A percentile compares a stretch with the other conserved stretches of the same genome.
Evolutionary conservation across 2,113 vertebrate genomes (phyloP).

Genomic region (Atlantisia rogersi): DNA sequence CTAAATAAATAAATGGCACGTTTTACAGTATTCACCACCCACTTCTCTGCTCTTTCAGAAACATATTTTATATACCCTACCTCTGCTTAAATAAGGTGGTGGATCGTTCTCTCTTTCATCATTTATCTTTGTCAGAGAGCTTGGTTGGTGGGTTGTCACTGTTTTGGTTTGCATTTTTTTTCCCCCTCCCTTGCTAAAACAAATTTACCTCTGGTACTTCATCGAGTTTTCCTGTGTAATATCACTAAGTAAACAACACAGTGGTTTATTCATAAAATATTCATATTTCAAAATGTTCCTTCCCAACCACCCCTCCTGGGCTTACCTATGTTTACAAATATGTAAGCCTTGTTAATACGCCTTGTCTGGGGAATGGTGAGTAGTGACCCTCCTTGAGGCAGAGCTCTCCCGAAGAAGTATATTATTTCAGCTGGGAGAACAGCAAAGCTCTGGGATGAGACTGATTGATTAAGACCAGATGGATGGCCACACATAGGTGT

Average conservation of each 20-base stretch:
- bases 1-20: constrained; percentile 81
- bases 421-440: constrained; percentile 92
- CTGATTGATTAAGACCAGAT: constrained; percentile 95
- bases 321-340: constrained; percentile 77
- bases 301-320: constrained; percentile 46
- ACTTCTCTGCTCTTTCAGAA: constrained; percentile 74
- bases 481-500: constrained; percentile 88
- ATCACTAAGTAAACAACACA: constrained; percentile 64
- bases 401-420: constrained; percentile 74
- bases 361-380: constrained; percentile 57
- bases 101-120: constrained; percentile 41
- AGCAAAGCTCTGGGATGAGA: constrained; percentile 82
- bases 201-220: constrained; percentile 69
- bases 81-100: constrained; percentile 46
- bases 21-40: constrained; percentile 74
- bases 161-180: background rate
- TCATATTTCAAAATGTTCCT: constrained; percentile 66
- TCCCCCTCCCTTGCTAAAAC: constrained; percentile 16
- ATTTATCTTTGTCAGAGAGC: constrained; percentile 66
- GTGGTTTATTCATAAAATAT: constrained; percentile 74
- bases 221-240: constrained; percentile 65
- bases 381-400: constrained; percentile 75
- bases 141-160: background rate
- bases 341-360: constrained; percentile 70
- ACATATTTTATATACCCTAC: constrained; percentile 65